Evolutionary conservation across 1,140 invertebrate genomes (phyloP).

Genomic region (Psix sp.): DNA sequence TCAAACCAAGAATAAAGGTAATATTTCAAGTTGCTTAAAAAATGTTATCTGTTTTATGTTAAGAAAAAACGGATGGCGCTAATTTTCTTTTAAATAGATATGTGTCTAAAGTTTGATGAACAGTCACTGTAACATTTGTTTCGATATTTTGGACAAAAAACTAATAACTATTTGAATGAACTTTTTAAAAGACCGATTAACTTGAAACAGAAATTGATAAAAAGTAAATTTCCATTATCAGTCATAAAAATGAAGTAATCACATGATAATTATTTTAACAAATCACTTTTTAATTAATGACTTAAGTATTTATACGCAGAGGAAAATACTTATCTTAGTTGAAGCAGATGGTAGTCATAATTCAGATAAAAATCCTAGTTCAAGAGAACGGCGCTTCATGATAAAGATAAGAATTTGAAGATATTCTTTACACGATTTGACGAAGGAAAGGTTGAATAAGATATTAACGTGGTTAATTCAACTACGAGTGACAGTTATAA

Average conservation of each 20-base stretch:
- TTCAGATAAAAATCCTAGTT: neutral
- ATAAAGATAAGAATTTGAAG: constrained; percentile 1
- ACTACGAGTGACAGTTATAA: constrained; percentile 45
- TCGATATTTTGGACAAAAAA: too few species aligned
- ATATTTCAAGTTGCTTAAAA: too few species aligned
- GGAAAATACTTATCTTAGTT: neutral
- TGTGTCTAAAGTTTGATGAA: too few species aligned
- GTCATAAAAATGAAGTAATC: too few species aligned
- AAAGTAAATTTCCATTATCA: constrained; percentile 20
- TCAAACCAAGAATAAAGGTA: too few species aligned
- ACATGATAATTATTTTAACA: too few species aligned
- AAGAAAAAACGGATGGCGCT: too few species aligned
- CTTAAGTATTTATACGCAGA: constrained; percentile 9
- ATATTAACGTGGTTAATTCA: constrained; percentile 38
- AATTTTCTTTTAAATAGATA: too few species aligned
- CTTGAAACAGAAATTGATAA: constrained; percentile 7
- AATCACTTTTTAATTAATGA: constrained; percentile 38
- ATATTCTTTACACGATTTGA: constrained; percentile 14
- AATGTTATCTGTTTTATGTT: too few species aligned
- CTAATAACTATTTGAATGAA: too few species aligned
- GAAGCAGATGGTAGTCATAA: neutral
- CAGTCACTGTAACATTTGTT: too few species aligned
- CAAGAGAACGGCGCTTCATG: neutral
- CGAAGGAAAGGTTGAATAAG: constrained; percentile 32
- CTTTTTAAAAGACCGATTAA: too few species aligned